Evolutionary conservation across 2,888 invertebrate genomes (phyloP).

Genomic region (Helicoverpa assulta): DNA sequence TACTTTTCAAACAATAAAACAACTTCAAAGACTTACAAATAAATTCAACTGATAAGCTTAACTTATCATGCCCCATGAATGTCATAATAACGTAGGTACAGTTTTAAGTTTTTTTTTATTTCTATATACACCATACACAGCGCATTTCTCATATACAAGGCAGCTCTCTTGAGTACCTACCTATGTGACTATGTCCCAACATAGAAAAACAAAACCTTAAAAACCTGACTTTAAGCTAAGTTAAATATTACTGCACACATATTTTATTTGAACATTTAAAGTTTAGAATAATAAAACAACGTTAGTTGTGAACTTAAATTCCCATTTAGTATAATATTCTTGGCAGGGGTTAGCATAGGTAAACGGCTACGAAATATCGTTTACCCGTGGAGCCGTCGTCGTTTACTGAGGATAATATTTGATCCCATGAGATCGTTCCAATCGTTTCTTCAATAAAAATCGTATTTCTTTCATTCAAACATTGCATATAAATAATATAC

Average conservation of each 20-base stretch:
- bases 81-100: not conserved
- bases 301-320: slow-evolving; percentile 13
- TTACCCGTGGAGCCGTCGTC: slow-evolving; percentile 34
- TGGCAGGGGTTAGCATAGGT: slow-evolving; percentile 29
- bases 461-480: slow-evolving; percentile 14
- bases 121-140: too few relatives aligned
- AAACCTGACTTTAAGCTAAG: too few relatives aligned
- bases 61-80: not conserved
- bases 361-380: slow-evolving; percentile 41
- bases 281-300: slow-evolving; percentile 20
- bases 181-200: too few relatives aligned
- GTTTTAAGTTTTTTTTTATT: too few relatives aligned
- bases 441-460: slow-evolving; percentile 39
- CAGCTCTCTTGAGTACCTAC: too few relatives aligned
- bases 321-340: slow-evolving; percentile 24
- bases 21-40: not conserved
- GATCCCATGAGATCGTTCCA: slow-evolving; percentile 43
- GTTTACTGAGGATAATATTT: slow-evolving; percentile 43
- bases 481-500: not conserved
- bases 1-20: not conserved
- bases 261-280: not conserved
- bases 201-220: too few relatives aligned
- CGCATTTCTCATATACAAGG: too few relatives aligned
- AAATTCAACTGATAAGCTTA: not conserved
- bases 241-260: too few relatives aligned